Evolutionary conservation across 2,888 invertebrate species (phyloP), one percentile per base, ranked within the genome.

Genomic region (Parascotia fuliginaria): DNA sequence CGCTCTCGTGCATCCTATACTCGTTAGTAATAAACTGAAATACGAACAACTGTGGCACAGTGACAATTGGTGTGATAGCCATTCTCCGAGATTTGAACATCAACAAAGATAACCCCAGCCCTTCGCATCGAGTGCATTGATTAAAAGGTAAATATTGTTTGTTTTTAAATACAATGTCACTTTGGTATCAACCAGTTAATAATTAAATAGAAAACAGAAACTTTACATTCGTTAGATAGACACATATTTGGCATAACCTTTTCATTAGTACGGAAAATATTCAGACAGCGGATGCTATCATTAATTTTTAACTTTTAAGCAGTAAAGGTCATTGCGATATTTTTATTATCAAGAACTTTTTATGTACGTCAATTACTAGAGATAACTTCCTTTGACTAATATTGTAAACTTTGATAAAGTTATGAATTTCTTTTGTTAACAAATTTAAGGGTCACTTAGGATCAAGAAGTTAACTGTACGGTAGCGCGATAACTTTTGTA

Each of bases 31-130:
- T 69, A 79, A 83, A 77, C 75, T 76, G 36, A 77, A 83, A 73
- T 81, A 84, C 85, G 87, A 87, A 85, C 89, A 89, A 85, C 87
- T 85, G 89, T 92, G 92, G 92, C 83, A 88, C 73, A 89, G 90
- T 91, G 91, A 92, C 77, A 89, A 91, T 78, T 89, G 84, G 85
- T 88, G 91, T 77, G 85, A 87, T 68, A 87, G 89, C 73, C 87
- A 90, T 83, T 88, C 89, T 46, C 91, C 91, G 66, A 80, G 83
- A 58, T 91, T 88, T 74, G 87, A 91, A 56, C 81, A 88, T 62
- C 92, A 91, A 60, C 87, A 90, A 55, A 90, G 90, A 86, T 91
- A 92, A 75, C 87, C 70, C 71, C 41, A 73, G 70, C 62, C 73
- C 73, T 77, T 71, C 65, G 54, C 61, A 77, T 77, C 79, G 64